Base-by-base conservation (phyloP, 2,888 invertebrate species). In the Tinea semifulvella region DNA sequence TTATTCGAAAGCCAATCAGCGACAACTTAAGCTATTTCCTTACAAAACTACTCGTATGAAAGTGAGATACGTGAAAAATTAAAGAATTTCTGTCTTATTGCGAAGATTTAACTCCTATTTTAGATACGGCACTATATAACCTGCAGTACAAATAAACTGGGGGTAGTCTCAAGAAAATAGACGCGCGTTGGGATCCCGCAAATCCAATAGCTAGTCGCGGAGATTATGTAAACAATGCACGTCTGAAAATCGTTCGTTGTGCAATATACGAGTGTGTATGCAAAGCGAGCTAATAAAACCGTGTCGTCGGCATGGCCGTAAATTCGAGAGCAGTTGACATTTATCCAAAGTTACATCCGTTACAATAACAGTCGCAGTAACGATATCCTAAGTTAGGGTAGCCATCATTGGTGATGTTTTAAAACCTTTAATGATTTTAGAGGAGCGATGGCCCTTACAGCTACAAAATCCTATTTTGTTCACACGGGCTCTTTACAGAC, bases 271-370 rank as follows among this genome's bases (percentile, higher is more conserved):
- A 40, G 22, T 73, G 72, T 73, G 61, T 68, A 76, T 73, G 69
- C 73, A 69, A 66, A 69, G 65, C 67, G 68, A 66, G 66, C 73
- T 74, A 76, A 76, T 75, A 76, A 70, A 74, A 68, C 65, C 64
- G 59, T 63, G 57, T 63, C 62, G 65, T 59, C 60, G 60, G 60
- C 57, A 56, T 58, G 61, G 68, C 68, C 68, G 60, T 77, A 75
- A 75, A 77, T 77, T 73, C 64, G 63, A 64, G 68, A 65, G 65
- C 68, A 68, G 71, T 73, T 70, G 77, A 79, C 77, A 66, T 75
- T 77, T 77, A 79, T 77, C 72, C 76, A 70, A 74, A 77, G 73
- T 74, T 70, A 74, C 76, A 75, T 77, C 69, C 73, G 69, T 72
- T 70, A 74, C 74, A 74, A 75, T 77, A 77, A 74, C 72, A 69